Evolutionary conservation across 2,113 vertebrate species (phyloP), one percentile per base, ranked within the genome.

Genomic region (Odobenus rosmarus): DNA sequence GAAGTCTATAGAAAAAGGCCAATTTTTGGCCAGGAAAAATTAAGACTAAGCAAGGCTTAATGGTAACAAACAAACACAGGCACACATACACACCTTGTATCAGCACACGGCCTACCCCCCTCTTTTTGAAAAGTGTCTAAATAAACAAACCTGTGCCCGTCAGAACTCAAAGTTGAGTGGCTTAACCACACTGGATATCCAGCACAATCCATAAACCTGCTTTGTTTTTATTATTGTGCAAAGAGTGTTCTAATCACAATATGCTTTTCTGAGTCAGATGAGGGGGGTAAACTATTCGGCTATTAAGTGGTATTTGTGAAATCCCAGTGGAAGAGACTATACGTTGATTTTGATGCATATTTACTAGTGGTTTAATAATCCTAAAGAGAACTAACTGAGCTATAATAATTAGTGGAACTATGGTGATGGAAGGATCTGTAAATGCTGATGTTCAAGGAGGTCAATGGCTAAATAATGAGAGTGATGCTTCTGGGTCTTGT

Each of bases 191-290:
- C 36, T 55, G 57, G 62, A 36, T 82, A 42, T 23, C n/a, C 77
- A 49, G 12, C 1, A 1, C 84, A 55, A 42, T 28, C 81, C 61
- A 26, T 59, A 92, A 95, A 87, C 69, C 46, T 39, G 39, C 71
- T 96, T 95, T 95, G 92, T 95, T 96, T 96, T 96, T 61, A 72
- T 95, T 83, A 67, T 87, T 84, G 55, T 84, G 57, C 51, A 92
- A 76, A 97, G 86, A 72, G 33, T 49, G 69, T 80, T 90, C 84
- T 81, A 89, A 87, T 67, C 76, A 81, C 33, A 84, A 5, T 83
- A 6, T 49, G 55, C 64, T 93, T 81, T 90, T 93, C 93, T 93
- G 97, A 96, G 92, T 97, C 92, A 95, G 80, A 89, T 26, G 55
- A 88, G 83, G 88, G 83, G 49, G 31, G 36, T 33, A 19, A 87